These are phyloP conservation scores for Macaria liturata DNA, from an alignment of 2,888 invertebrate genomes.

Conservation along the genomic window DNA sequence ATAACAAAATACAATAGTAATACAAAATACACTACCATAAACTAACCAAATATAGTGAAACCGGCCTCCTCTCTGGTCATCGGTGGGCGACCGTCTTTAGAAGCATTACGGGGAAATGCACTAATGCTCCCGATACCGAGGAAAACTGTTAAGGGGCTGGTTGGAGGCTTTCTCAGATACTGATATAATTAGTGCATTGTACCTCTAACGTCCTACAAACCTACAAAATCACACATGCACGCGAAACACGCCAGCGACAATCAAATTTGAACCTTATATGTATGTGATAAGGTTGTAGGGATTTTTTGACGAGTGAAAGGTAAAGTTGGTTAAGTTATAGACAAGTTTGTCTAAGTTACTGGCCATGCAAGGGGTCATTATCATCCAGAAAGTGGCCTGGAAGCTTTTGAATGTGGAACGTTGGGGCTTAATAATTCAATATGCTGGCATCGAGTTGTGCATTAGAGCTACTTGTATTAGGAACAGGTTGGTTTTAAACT, in stretches of 20 bases:
- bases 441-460: conserved; percentile 47
- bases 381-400: conserved; percentile 62
- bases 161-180: conserved; percentile 80
- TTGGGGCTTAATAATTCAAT: conserved; percentile 64
- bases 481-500: no score
- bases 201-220: conserved; percentile 64
- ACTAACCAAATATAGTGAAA: conserved; percentile 36
- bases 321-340: conserved; percentile 45
- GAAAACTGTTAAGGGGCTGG: conserved; percentile 83
- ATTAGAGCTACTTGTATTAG: conserved; percentile 38
- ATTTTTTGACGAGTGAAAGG: conserved; percentile 7
- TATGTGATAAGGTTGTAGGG: conserved; percentile 4
- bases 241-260: conserved; percentile 16
- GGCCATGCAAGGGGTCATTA: conserved; percentile 69
- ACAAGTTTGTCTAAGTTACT: conserved; percentile 72
- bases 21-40: no score
- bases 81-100: conserved; percentile 75
- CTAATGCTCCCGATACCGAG: conserved; percentile 78
- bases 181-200: conserved; percentile 82
- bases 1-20: no score
- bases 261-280: conserved; percentile 40
- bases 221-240: conserved; percentile 36
- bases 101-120: conserved; percentile 80
- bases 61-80: conserved; percentile 62
- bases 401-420: conserved; percentile 62